These are phyloP conservation scores for Atrina japonica DNA, from an alignment of 2,888 invertebrate species.

Conservation along the genomic window DNA sequence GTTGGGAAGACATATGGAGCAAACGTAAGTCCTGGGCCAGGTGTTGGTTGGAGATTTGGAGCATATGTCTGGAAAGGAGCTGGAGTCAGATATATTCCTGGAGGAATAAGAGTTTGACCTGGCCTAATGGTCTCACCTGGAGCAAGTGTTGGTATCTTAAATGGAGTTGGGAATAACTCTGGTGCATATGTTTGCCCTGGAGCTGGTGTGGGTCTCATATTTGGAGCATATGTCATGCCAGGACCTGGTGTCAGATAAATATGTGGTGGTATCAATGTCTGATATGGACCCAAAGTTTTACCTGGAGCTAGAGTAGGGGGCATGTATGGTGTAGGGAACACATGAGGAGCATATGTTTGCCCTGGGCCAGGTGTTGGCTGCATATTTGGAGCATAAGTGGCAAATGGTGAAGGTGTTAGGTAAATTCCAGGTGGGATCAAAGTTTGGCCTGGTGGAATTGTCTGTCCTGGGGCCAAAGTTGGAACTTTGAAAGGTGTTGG, in stretches of 20 bases:
- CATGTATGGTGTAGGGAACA: conserved; percentile 52
- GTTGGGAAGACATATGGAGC: conserved; percentile 55
- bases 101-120: conserved; percentile 46
- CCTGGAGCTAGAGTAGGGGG: conserved; percentile 58
- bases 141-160: conserved; percentile 53
- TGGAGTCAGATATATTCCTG: conserved; percentile 39
- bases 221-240: conserved; percentile 47
- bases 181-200: conserved; percentile 53
- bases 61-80: conserved; percentile 42
- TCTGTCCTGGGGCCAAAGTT: conserved; percentile 51
- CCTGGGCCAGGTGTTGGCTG: conserved; percentile 50
- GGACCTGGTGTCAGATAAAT: conserved; percentile 45
- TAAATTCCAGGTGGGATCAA: conserved; percentile 40
- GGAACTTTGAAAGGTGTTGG: conserved; percentile 41
- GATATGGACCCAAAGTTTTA: conserved; percentile 50
- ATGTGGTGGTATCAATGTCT: conserved; percentile 43
- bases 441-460: conserved; percentile 47
- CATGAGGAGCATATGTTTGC: conserved; percentile 50
- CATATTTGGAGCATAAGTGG: conserved; percentile 50
- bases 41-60: conserved; percentile 47
- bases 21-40: conserved; percentile 53
- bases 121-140: conserved; percentile 51
- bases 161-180: conserved; percentile 52
- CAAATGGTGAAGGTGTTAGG: conserved; percentile 41
- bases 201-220: conserved; percentile 54